These are phyloP conservation scores for Leptopilina boulardi DNA, from an alignment of 1,140 invertebrate species.

Conservation along the genomic window DNA sequence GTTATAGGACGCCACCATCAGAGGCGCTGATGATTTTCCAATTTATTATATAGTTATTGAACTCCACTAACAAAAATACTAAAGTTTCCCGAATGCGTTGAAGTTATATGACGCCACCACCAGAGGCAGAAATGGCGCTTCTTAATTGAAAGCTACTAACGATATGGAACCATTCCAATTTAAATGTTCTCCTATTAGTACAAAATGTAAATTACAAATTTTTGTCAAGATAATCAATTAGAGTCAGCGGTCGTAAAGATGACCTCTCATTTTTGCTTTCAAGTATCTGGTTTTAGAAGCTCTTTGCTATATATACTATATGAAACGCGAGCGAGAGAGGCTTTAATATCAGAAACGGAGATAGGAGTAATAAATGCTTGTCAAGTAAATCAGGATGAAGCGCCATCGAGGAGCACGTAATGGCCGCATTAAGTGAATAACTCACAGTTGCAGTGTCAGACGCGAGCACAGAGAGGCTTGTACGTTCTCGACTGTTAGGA, in stretches of 20 bases:
- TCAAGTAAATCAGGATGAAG: conserved; percentile 75
- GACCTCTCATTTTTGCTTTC: conserved; percentile 12
- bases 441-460: conserved; percentile 63
- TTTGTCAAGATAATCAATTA: too few relatives aligned
- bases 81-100: too few relatives aligned
- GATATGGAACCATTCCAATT: too few relatives aligned
- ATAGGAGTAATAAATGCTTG: conserved; percentile 72
- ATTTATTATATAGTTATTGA: too few relatives aligned
- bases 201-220: too few relatives aligned
- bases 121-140: too few relatives aligned
- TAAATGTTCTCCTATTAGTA: too few relatives aligned
- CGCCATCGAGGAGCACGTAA: conserved; percentile 71
- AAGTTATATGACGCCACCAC: too few relatives aligned
- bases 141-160: too few relatives aligned
- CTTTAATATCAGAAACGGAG: conserved; percentile 51
- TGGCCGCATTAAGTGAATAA: conserved; percentile 74
- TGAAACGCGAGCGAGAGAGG: conserved; percentile 40
- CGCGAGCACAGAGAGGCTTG: conserved; percentile 48
- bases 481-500: conserved; percentile 60
- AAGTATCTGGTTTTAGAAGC: conserved; percentile 26
- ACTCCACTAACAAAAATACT: too few relatives aligned
- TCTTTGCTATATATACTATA: conserved; percentile 13
- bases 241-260: not conserved
- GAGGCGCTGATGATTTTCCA: too few relatives aligned
- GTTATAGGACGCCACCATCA: too few relatives aligned